These are phyloP conservation scores for Cataglyphis cursor DNA, from an alignment of 2,888 invertebrate species.

Conservation along the genomic window DNA sequence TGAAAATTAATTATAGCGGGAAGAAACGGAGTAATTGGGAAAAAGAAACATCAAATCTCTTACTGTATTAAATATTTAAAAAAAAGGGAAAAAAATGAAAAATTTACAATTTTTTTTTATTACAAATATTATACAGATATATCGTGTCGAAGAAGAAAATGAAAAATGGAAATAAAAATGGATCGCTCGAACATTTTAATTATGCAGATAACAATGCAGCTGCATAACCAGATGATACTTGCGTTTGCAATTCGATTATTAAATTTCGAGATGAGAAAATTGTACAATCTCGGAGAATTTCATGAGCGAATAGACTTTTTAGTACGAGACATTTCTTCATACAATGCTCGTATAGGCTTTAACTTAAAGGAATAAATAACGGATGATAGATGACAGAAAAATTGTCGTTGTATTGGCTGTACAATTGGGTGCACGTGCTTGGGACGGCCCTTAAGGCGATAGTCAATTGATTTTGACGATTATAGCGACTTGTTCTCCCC, in stretches of 20 bases:
- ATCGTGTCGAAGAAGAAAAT: neutral
- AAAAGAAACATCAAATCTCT: neutral
- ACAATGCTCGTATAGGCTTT: neutral
- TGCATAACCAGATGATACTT: neutral
- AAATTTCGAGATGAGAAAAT: conserved; percentile 11
- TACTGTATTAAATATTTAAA: neutral
- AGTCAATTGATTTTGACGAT: conserved; percentile 85
- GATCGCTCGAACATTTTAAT: neutral
- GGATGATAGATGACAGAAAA: neutral
- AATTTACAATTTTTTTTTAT: neutral
- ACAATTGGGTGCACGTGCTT: neutral
- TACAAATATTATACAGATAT: neutral
- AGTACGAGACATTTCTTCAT: neutral
- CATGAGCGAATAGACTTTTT: neutral
- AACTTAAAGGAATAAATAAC: neutral
- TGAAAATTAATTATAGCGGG: conserved; percentile 11
- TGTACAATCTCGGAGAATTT: neutral
- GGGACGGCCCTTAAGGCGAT: conserved; percentile 1
- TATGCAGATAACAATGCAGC: conserved; percentile 3
- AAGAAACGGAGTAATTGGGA: neutral
- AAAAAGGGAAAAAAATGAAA: no score
- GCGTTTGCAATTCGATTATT: conserved; percentile 5
- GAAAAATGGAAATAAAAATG: neutral
- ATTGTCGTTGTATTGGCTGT: neutral
- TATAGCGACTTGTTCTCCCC: conserved; percentile 93